Conservation (phyloP, 2,113 vertebrate genomes). For the Shinisaurus crocodilurus region DNA sequence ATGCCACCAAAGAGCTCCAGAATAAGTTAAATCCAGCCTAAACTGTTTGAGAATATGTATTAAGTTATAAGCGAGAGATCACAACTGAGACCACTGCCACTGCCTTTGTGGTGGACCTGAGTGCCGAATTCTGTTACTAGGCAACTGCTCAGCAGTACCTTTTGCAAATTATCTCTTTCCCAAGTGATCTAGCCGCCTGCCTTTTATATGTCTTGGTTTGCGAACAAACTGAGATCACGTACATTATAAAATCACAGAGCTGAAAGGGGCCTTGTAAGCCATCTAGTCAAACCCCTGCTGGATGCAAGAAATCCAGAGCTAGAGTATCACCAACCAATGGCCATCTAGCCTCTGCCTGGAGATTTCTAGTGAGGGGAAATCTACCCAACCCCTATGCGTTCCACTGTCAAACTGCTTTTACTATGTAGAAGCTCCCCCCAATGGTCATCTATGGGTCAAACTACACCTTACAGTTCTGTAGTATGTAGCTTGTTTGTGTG, state of each 20-base stretch:
- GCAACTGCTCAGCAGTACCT: conserved; percentile 22
- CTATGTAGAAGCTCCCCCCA: not conserved
- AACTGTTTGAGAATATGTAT: conserved; percentile 19
- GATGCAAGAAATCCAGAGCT: not conserved
- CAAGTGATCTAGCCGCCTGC: not conserved
- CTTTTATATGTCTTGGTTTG: not conserved
- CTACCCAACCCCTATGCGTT: too few relatives aligned
- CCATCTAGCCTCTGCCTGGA: not conserved
- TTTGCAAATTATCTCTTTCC: conserved; percentile 18
- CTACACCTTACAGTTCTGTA: too few relatives aligned
- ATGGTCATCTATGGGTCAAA: not conserved
- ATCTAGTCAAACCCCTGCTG: not conserved
- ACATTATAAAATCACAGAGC: not conserved
- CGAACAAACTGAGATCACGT: not conserved
- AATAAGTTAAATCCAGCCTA: conserved; percentile 1
- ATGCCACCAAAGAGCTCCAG: not conserved
- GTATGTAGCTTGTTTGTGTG: too few relatives aligned
- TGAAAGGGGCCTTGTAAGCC: not conserved
- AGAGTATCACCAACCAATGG: not conserved
- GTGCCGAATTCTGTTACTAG: conserved; percentile 22
- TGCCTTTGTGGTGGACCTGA: conserved; percentile 4
- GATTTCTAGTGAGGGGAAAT: too few relatives aligned
- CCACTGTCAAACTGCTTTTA: not conserved
- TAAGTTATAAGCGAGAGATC: conserved; percentile 34
- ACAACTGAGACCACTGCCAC: not conserved